These are phyloP conservation scores for Chlamydotis undulata DNA, from an alignment of 2,113 vertebrate species.

Conservation along the genomic window DNA sequence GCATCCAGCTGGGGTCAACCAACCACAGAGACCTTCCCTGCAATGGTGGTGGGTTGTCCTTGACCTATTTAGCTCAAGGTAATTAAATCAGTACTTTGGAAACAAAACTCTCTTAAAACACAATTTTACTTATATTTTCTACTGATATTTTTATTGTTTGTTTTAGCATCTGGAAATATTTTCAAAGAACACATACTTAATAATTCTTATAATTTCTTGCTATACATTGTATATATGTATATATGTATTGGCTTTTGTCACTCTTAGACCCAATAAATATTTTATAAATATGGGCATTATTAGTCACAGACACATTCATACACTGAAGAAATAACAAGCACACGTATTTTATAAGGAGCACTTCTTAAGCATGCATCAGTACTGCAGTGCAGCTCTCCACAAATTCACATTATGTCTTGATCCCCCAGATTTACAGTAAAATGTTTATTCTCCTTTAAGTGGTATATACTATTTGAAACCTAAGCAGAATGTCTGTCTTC, in stretches of 20 bases:
- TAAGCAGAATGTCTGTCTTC: not conserved
- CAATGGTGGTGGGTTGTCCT: not conserved
- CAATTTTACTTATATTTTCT: not conserved
- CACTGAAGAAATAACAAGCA: not conserved
- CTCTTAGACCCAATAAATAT: not conserved
- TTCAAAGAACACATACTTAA: not conserved
- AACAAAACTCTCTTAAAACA: not conserved
- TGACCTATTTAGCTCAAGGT: not conserved
- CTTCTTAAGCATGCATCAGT: not conserved
- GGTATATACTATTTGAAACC: not conserved
- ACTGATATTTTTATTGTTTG: not conserved
- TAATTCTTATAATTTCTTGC: not conserved
- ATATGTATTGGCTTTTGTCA: not conserved
- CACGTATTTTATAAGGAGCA: not conserved
- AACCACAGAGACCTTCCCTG: not conserved
- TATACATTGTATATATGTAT: not conserved
- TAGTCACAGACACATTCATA: not conserved
- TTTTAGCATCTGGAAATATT: not conserved
- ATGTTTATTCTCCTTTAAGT: not conserved
- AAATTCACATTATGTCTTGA: not conserved
- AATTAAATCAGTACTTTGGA: not conserved
- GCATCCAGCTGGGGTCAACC: too few species aligned
- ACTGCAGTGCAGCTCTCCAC: not conserved
- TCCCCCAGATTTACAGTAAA: not conserved
- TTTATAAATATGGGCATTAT: not conserved